Base-by-base conservation (phyloP, 2,888 invertebrate species). In the Mamestra brassicae region DNA sequence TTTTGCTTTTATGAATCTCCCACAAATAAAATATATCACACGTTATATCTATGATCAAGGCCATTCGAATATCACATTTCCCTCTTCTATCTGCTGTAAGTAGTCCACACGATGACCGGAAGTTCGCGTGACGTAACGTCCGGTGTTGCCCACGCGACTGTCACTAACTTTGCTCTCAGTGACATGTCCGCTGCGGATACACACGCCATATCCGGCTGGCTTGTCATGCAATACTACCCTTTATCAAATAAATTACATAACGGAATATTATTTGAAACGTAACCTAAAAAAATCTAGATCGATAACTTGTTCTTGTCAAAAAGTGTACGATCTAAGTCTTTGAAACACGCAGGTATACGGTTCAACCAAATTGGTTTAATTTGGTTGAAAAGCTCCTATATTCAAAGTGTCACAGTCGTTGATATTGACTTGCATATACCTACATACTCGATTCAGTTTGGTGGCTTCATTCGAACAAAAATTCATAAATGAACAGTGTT, bases 121-220 rank as follows among this genome's bases (percentile, higher is more conserved):
- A 13, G 45, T 54, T 38, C 36, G n/a, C 11, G 55, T 83, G 77
- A 84, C 83, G 70, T 73, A 63, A 50, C 58, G 7, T 83, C 77
- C 79, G 75, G 64, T 58, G 65, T 68, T 38, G 54, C 52, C 70
- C 70, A 47, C 61, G 55, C 78, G 47, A 17, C 57, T 71, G 81
- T 68, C 81, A 71, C 75, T 74, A 75, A 84, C 84, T 87, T 78
- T 67, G 74, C 85, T 85, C 74, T 77, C 73, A 71, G 75, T 74
- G 82, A 72, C 72, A 80, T 82, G 67, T 84, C 85, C 84, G 79
- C 26, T 26, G 38, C 81, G 81, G 69, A 80, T 78, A 71, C 71
- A 61, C 62, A 15, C 11, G 34, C 60, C 61, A 78, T 78, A 74
- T 83, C 83, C 81, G 78, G 81, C 68, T 72, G 55, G 17, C 62